These are phyloP conservation scores for Scopus umbretta DNA, from an alignment of 2,113 vertebrate genomes.

Conservation along the genomic window DNA sequence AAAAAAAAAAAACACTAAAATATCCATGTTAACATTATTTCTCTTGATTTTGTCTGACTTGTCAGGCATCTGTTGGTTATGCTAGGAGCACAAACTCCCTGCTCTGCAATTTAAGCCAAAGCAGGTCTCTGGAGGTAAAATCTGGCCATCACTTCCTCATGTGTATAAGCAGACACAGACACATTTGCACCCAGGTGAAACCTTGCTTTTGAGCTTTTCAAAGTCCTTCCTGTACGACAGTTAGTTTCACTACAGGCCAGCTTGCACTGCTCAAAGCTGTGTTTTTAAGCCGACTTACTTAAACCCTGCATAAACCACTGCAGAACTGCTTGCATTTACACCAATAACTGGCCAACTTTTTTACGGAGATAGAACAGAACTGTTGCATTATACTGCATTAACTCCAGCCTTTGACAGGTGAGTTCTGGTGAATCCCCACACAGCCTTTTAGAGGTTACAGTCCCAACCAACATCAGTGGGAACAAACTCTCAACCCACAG, in stretches of 20 bases:
- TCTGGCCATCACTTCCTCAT: fast-evolving
- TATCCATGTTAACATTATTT: not conserved
- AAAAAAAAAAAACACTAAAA: not conserved
- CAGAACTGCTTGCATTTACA: not conserved
- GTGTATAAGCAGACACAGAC: not conserved
- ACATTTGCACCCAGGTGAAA: not conserved
- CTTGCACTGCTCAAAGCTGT: not conserved
- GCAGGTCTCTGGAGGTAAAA: not conserved
- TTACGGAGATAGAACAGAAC: too few relatives aligned
- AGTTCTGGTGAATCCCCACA: not conserved
- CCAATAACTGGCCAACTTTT: not conserved
- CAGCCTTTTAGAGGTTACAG: not conserved
- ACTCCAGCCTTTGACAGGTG: not conserved
- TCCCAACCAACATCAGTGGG: fast-evolving
- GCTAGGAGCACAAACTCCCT: not conserved
- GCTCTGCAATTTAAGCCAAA: not conserved
- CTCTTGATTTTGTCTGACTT: not conserved
- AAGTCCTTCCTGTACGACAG: fast-evolving
- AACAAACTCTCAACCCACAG: not conserved
- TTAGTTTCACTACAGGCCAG: not conserved
- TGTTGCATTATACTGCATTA: not conserved
- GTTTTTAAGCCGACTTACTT: not conserved
- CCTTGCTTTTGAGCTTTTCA: not conserved
- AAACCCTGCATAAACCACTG: not conserved
- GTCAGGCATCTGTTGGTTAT: not conserved